Evolutionary conservation across 2,113 vertebrate genomes (phyloP).

Genomic region (Onychostoma macrolepis): DNA sequence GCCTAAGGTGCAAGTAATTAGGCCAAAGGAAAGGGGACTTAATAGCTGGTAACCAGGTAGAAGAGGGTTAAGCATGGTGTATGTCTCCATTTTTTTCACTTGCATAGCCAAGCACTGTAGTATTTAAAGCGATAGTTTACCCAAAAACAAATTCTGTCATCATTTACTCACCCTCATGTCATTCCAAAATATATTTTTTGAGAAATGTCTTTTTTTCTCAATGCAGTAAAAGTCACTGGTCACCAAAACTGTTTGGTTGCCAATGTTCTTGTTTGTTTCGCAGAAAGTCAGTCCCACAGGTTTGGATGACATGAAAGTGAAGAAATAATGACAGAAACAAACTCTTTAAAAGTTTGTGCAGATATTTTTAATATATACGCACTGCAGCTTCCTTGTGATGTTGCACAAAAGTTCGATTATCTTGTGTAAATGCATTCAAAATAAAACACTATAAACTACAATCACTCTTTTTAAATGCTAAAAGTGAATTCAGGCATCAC

Average conservation of each 20-base stretch:
- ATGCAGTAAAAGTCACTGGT: background rate
- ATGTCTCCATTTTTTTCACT: background rate
- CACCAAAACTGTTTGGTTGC: background rate
- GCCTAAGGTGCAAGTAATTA: constrained; percentile 20
- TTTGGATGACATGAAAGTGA: background rate
- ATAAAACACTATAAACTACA: background rate
- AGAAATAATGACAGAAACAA: background rate
- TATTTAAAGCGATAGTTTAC: background rate
- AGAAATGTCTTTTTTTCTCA: background rate
- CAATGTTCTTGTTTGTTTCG: background rate
- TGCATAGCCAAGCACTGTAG: background rate
- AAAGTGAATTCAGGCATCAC: too few relatives aligned
- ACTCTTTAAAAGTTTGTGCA: background rate
- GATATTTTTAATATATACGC: background rate
- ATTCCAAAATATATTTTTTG: background rate
- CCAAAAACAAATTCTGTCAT: background rate
- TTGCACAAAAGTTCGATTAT: background rate
- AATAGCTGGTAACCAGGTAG: background rate
- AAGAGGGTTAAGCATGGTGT: background rate
- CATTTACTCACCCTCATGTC: background rate
- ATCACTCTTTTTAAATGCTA: too few relatives aligned
- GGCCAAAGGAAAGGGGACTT: constrained; percentile 39
- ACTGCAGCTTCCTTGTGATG: background rate
- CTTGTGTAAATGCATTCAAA: background rate
- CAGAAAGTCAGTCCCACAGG: background rate